These are phyloP conservation scores for Scaptomyza caliginosa DNA, from an alignment of 2,888 invertebrate species.

Conservation along the genomic window DNA sequence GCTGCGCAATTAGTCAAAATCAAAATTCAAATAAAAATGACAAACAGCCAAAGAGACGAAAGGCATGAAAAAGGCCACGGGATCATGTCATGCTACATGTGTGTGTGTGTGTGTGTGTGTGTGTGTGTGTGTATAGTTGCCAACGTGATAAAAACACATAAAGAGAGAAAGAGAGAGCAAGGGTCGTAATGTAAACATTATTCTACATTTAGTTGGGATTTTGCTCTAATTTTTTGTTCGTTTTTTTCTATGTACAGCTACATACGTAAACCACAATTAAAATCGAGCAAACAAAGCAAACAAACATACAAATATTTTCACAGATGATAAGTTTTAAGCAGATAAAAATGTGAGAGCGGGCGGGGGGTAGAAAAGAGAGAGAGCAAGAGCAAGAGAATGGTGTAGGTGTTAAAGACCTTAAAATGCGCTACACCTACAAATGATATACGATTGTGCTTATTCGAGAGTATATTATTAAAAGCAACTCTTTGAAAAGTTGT, in stretches of 20 bases:
- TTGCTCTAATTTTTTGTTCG: slow-evolving; percentile 77
- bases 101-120: slow-evolving; percentile 54
- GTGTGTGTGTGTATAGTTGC: slow-evolving; percentile 49
- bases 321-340: slow-evolving; percentile 74
- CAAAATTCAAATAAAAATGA: slow-evolving; percentile 72
- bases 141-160: slow-evolving; percentile 2
- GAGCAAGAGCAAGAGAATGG: slow-evolving; percentile 8
- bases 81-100: slow-evolving; percentile 62
- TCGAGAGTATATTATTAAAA: neutral
- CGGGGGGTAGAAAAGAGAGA: neutral
- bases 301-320: slow-evolving; percentile 80
- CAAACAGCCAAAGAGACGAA: slow-evolving; percentile 44
- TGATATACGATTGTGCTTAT: slow-evolving; percentile 56
- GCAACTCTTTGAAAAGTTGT: neutral
- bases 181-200: slow-evolving; percentile 65
- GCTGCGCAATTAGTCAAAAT: slow-evolving; percentile 80
- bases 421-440: slow-evolving; percentile 57
- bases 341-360: slow-evolving; percentile 13
- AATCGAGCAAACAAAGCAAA: slow-evolving; percentile 64
- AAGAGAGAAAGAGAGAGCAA: neutral
- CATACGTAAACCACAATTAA: slow-evolving; percentile 69
- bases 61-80: slow-evolving; percentile 75
- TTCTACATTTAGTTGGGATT: slow-evolving; percentile 59
- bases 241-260: slow-evolving; percentile 40
- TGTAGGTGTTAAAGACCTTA: slow-evolving; percentile 74